A percentile compares a stretch with the other conserved stretches of the same genome.
Conservation (phyloP, 2,113 vertebrate species). For the Boleophthalmus pectinirostris region DNA sequence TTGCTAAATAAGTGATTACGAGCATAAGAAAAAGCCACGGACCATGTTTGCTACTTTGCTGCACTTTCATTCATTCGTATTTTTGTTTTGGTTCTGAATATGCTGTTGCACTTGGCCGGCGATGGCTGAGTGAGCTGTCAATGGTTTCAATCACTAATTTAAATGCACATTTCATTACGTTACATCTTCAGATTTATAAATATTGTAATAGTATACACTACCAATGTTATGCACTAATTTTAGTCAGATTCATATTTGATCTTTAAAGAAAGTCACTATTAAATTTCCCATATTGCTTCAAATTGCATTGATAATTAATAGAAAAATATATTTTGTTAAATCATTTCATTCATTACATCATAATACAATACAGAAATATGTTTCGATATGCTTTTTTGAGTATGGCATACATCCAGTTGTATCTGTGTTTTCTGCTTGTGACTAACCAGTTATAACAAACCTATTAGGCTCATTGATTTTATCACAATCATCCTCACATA, state of each 20-base stretch:
- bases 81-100: not conserved
- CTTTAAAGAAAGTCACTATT: no score
- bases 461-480: not conserved
- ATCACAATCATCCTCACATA: not conserved
- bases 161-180: not conserved
- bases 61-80: slow-evolving; percentile 42
- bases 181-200: not conserved
- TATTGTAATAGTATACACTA: not conserved
- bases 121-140: not conserved
- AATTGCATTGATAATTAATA: not conserved
- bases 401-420: not conserved
- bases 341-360: not conserved
- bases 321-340: not conserved
- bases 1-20: not conserved
- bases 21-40: not conserved
- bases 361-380: not conserved
- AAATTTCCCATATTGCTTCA: no score
- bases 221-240: not conserved
- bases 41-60: slow-evolving; percentile 7
- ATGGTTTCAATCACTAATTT: not conserved
- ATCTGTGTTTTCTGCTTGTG: not conserved
- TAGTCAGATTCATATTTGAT: no score
- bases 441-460: not conserved
- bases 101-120: not conserved
- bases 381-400: not conserved